Conservation (phyloP, 2,888 invertebrate genomes). For the Slavum lentiscoides region DNA sequence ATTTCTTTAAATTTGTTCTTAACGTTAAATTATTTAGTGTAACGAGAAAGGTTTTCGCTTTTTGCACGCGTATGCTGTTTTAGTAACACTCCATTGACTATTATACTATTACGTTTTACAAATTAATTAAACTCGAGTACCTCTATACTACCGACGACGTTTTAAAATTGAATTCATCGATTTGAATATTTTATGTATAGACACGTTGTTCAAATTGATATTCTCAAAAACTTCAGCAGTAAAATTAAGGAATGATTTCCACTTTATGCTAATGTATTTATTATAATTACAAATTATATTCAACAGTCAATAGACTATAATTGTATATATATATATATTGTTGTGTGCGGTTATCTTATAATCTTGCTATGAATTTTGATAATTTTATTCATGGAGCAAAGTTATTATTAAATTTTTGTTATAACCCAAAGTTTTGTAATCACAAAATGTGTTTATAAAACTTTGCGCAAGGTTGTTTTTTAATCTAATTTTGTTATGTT, state of each 20-base stretch:
- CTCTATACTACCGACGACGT: too few relatives aligned
- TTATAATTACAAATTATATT: slow-evolving; percentile 16
- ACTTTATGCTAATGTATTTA: not conserved
- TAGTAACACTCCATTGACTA: too few relatives aligned
- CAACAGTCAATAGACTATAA: not conserved
- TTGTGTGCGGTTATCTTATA: not conserved
- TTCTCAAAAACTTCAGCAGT: too few relatives aligned
- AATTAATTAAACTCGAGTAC: too few relatives aligned
- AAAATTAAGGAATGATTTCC: not conserved
- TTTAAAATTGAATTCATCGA: not conserved
- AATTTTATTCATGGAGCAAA: slow-evolving; percentile 27
- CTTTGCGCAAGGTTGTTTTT: slow-evolving; percentile 20
- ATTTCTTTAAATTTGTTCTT: too few relatives aligned
- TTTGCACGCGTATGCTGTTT: too few relatives aligned
- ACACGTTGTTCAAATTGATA: not conserved
- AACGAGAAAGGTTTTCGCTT: too few relatives aligned
- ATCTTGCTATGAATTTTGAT: not conserved
- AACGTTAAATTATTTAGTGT: too few relatives aligned
- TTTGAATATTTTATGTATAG: not conserved
- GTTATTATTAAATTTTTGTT: slow-evolving; percentile 28
- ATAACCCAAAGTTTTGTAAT: slow-evolving; percentile 19
- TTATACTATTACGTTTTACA: too few relatives aligned
- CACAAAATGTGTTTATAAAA: slow-evolving; percentile 30
- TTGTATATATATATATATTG: too few relatives aligned
- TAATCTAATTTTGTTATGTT: slow-evolving; percentile 47